Base-by-base conservation (phyloP, 2,888 invertebrate species). In the Trissoscelio sp. region DNA sequence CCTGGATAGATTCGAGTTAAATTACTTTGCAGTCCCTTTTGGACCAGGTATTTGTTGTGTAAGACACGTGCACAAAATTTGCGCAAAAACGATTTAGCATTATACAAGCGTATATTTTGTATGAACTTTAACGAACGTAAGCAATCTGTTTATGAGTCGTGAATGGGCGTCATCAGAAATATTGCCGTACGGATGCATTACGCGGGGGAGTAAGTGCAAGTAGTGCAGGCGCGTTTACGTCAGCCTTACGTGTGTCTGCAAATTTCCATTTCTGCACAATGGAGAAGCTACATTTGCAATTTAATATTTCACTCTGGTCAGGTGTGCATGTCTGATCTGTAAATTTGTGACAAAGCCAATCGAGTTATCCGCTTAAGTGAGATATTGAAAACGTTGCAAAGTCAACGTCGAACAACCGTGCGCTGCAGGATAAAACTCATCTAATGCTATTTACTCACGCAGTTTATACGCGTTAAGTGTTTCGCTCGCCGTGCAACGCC, bases 201-300 rank as follows among this genome's bases (percentile, higher is more conserved):
- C 66, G 12, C 34, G 18, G 9, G 18, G 12, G 16, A n/a, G 44
- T 75, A 37, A 57, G 46, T 37, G 69, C 39, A 51, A 78, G 78
- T 78, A 70, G 78, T 70, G 44, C 34, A 78, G 57, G 48, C 72
- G 34, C 57, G 64, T 70, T 70, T 78, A 62, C 57, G 70, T 78
- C 70, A 78, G 78, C 34, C 69, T 60, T 42, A 7, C 9, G 44
- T 53, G 44, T 24, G 34, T 3, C 44, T 69, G 55, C 55, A 62
- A 77, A 70, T 70, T 64, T 55, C 70, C 70, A 62, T 70, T 78
- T 44, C 57, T 46, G n/a, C 31, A 16, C 31, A 18, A 14, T 31
- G 44, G 11, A 7, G 31, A 39, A 14, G 51, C 16, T 39, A 11
- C 42, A 46, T 69, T 69, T 77, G 28, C 48, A 67, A 44, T 44